Evolutionary conservation across 2,888 invertebrate genomes (phyloP).

Genomic region (Epsilonema sp.): DNA sequence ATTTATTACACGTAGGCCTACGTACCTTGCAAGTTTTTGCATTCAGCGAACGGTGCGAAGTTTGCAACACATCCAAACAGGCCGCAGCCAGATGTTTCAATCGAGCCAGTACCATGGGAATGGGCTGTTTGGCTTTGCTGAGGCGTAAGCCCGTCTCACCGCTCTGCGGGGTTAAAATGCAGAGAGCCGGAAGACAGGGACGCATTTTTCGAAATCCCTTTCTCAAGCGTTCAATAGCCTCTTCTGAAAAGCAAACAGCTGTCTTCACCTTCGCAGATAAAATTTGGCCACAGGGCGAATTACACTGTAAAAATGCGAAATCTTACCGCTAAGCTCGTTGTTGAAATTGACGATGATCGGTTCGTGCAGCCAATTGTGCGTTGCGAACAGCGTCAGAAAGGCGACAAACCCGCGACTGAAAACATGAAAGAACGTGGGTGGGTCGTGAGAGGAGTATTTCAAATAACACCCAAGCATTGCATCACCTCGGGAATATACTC

Average conservation of each 20-base stretch:
- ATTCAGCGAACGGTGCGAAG: too few relatives aligned
- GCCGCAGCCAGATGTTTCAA: background rate
- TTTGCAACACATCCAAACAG: background rate
- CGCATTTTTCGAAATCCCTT: background rate
- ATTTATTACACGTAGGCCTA: too few relatives aligned
- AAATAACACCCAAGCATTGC: too few relatives aligned
- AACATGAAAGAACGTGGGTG: too few relatives aligned
- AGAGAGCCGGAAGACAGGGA: background rate
- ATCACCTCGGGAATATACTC: too few relatives aligned
- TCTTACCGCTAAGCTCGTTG: background rate
- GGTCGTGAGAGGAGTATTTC: too few relatives aligned
- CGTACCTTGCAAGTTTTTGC: too few relatives aligned
- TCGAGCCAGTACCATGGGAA: background rate
- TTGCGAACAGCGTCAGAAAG: background rate
- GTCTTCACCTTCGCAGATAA: background rate
- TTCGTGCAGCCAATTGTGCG: background rate
- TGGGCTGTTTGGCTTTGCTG: background rate
- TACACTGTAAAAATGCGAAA: too few relatives aligned
- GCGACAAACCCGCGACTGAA: background rate
- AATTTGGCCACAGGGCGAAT: too few relatives aligned
- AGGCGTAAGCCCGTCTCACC: background rate
- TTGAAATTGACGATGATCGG: background rate
- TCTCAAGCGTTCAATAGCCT: background rate
- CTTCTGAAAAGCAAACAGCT: too few relatives aligned
- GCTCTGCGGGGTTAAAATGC: background rate